Conservation (phyloP, 2,797 vertebrate species). For the Clarias platycephalus region DNA sequence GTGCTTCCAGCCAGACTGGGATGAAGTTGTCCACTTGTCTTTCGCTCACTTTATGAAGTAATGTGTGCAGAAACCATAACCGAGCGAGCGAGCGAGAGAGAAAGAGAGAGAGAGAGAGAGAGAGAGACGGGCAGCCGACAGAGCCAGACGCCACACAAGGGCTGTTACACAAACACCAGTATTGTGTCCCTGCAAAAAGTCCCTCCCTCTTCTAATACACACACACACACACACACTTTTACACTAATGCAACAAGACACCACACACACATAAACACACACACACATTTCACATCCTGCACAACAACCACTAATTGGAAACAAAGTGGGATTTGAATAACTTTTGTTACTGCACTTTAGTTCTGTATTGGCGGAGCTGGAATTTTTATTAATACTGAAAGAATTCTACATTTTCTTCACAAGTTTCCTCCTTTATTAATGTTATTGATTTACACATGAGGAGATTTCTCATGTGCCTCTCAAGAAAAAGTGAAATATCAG, state of each 20-base stretch:
- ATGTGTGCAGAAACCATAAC: conserved; percentile 70
- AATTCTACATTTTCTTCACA: background rate
- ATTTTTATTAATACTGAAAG: too few species aligned
- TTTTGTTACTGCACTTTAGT: background rate
- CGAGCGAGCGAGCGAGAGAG: conserved; percentile 59
- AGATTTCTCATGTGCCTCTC: background rate
- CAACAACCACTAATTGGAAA: too few species aligned
- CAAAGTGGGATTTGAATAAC: background rate
- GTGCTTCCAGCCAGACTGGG: conserved; percentile 64
- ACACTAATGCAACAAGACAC: conserved; percentile 64
- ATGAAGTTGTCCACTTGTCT: conserved; percentile 67
- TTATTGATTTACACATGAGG: background rate
- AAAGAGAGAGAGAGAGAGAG: conserved; percentile 62
- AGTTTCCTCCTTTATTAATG: background rate
- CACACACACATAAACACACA: conserved; percentile 30
- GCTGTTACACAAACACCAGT: conserved; percentile 79
- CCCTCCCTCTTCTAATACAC: conserved; percentile 72
- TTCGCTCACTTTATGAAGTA: conserved; percentile 61
- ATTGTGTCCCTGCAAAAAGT: conserved; percentile 78
- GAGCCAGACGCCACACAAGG: conserved; percentile 73
- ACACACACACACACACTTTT: conserved; percentile 65
- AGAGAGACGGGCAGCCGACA: conserved; percentile 56
- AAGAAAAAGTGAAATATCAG: background rate
- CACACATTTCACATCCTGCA: background rate
- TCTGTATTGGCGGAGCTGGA: background rate